phyloP scores from a whole-genome alignment of 1,140 invertebrate genomes.

The Dendrolimus punctatus region DNA sequence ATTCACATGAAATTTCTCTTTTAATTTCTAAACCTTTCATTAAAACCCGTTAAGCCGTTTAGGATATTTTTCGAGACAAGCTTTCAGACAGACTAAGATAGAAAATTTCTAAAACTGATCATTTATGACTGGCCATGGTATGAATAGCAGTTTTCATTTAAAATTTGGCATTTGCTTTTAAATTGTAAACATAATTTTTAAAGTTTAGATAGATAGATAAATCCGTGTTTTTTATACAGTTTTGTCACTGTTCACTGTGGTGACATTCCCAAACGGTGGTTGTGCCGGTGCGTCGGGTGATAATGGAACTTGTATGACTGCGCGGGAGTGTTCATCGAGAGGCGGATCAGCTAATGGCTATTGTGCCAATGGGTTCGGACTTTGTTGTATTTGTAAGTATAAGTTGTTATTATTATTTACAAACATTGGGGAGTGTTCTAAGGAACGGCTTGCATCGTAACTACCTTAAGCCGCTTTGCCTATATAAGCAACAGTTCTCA shows the following conservation, averaged over 20 bases:
- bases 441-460: background rate
- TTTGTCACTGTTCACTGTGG: slow-evolving; percentile 81
- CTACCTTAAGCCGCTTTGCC: background rate
- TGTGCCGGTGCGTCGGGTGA: slow-evolving; percentile 81
- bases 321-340: slow-evolving; percentile 77
- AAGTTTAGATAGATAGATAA: no score
- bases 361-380: slow-evolving; percentile 83
- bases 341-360: slow-evolving; percentile 81
- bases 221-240: slow-evolving; percentile 62
- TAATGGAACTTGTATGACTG: slow-evolving; percentile 83
- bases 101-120: no score
- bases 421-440: background rate
- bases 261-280: slow-evolving; percentile 79
- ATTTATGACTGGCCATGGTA: no score
- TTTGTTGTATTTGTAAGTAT: slow-evolving; percentile 82
- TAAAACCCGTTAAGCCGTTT: no score
- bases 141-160: no score
- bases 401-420: background rate
- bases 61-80: no score
- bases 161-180: no score
- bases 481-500: no score
- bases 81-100: no score
- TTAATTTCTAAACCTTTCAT: no score
- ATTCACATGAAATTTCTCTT: no score
- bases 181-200: no score